Base-by-base conservation (phyloP, 37 sponge, comb jelly and placozoan genomes). In the Bolinopsis microptera region DNA sequence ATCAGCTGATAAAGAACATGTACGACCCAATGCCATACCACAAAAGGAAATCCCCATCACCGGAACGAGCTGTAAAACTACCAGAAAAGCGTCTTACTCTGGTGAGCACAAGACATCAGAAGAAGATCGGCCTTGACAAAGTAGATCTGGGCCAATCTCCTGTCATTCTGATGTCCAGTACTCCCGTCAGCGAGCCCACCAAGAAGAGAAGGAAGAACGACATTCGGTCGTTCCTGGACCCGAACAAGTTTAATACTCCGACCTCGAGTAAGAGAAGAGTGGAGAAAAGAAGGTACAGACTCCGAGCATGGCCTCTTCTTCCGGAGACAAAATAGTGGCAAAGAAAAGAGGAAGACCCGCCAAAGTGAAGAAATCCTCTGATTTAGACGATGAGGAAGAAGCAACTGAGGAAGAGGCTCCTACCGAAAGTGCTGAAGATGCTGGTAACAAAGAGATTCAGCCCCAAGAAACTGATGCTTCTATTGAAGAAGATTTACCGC, bases 91-190 rank as follows among this genome's bases (percentile, higher is more conserved):
- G 80, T 27, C 35, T 77, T 1, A 77, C 80, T 32, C 80, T 77
- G 21, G 80, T 77, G 2, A 77, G 80, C 80, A 77, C 80, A 0
- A 27, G 80, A 9, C 80, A 32, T 32, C 80, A 77, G 35, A 77
- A 77, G 80, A 77, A 34, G 37, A 28, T 77, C 21, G 80, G 80
- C 0, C 2, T 77, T 1, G 80, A 77, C 37, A 77, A 77, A 35
- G 80, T 77, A 16, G 80, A 77, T 32, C 32, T 77, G 80, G 80
- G 80, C 32, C 80, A 77, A 18, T 86, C 90, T 36, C 61, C 90
- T 1, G 90, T 39, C 13, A 33, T 48, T 9, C 13, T 77, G 80
- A 13, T 77, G 1, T 28, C 80, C 36, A 86, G 90, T 34, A 86
- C 90, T 27, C 90, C 90, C 22, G 90, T 34, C 36, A 13, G 38